Evolutionary conservation across 2,797 vertebrate genomes (phyloP), one percentile per base, ranked within the genome.

Genomic region (Peromyscus aztecus): DNA sequence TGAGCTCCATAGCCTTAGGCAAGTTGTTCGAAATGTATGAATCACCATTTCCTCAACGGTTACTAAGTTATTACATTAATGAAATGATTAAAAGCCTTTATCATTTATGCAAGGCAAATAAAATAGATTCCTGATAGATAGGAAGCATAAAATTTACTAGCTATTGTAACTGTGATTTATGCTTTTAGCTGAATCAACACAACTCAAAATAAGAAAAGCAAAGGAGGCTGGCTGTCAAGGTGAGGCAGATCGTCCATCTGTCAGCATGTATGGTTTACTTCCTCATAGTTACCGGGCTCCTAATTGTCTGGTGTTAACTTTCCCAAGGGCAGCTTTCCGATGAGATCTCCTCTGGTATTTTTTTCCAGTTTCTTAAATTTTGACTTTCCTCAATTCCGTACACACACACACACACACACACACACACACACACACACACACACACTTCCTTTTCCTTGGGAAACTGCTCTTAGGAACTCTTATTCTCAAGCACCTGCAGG

Each of bases 21-120:
- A 86, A 82, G n/a, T 85, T 37, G 83, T 92, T 88, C 23, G 63
- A 94, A 91, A 69, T 93, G 57, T 92, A 86, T 90, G 49, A 94
- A 37, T 4, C 43, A 29, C 13, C 13, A 29, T 88, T 71, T 84
- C 76, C 75, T 87, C 49, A 24, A 12, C 37, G 61, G 52, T 87
- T 65, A 14, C 76, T 90, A 82, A 95, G 65, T 89, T 49, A 81
- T 82, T 57, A 63, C n/a, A 52, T 78, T 81, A 82, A 43, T 40
- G 40, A 19, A 89, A 65, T 49, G 23, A 57, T 94, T 71, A 81
- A 90, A 67, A 81, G 55, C 27, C 5, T 40, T 86, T 52, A 57
- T 52, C 84, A 84, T 31, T 75, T 34, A 73, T 21, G 14, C 46
- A 85, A 82, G 17, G 29, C 3, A 78, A 34, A 63, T 69, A 67